Evolutionary conservation across 1,140 invertebrate genomes (phyloP), one percentile per base, ranked within the genome.

Genomic region (Sinella curviseta): DNA sequence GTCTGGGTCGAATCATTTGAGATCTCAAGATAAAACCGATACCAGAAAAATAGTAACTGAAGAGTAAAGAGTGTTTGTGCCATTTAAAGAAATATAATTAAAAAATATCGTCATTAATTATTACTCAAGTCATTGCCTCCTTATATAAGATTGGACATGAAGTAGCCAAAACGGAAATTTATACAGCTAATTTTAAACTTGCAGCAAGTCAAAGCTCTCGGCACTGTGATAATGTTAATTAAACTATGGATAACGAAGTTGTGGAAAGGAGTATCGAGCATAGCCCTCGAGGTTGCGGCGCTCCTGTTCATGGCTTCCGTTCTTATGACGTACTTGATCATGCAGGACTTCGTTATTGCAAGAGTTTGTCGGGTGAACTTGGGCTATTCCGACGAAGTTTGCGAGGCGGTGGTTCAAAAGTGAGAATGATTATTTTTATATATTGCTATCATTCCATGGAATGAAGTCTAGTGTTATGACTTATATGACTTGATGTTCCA

Each of bases 291-390:
- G 14, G 4, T 54, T 4, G 34, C 74, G 16, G 36, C 74, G 3
- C 28, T 75, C 1, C 39, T 36, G 1, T 48, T 75, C n/a, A 75
- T 75, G 74, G 16, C 74, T 4, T 75, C 74, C 3, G 39, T 48
- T 28, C 74, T 75, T 2, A 75, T 75, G 74, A 75, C 74, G 3
- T 75, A 75, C 24, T 30, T 75, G 35, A 26, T 48, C 20, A 24
- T 48, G 24, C 74, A 75, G 24, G 39, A 94, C 86, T 87, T 95
- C 20, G 94, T 94, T 84, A 88, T 94, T 83, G 93, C 94, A 85
- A 95, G 94, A 86, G 93, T 93, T 0, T 95, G 94, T 84, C 87
- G 92, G 77, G 93, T 94, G 0, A 94, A 94, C 86, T 89, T 94
- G 76, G 89, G 86, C 17, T 93, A 93, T 82, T 88, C 90, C 0